phyloP scores from a whole-genome alignment of 1,140 invertebrate species.

The Zaprionus ornatus region DNA sequence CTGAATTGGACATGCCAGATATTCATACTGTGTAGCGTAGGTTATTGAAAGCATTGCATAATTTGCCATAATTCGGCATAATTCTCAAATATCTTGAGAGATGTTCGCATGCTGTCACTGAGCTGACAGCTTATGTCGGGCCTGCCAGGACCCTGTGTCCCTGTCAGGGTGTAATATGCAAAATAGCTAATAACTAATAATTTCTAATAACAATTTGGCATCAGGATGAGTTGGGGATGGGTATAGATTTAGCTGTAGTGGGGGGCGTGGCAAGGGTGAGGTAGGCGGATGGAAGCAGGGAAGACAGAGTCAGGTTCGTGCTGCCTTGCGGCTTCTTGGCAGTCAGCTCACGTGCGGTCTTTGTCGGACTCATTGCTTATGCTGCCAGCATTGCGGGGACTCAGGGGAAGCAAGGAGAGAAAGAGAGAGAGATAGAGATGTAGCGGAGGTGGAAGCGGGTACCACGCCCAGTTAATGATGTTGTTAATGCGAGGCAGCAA shows the following conservation, averaged over 20 bases:
- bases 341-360: constrained; percentile 38
- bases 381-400: constrained; percentile 12
- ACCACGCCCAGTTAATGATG: constrained; percentile 43
- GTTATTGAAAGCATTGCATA: background rate
- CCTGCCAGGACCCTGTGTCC: background rate
- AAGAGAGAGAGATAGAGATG: background rate
- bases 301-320: background rate
- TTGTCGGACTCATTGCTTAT: constrained; percentile 37
- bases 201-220: constrained; percentile 43
- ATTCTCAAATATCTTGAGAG: background rate
- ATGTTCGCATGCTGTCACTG: background rate
- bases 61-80: background rate
- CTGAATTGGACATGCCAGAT: too few relatives aligned
- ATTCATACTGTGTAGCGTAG: too few relatives aligned
- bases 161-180: constrained; percentile 18
- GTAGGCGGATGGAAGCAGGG: background rate
- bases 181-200: constrained; percentile 45
- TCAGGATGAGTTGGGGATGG: background rate
- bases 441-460: background rate
- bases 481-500: constrained; percentile 34
- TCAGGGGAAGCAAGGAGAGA: background rate
- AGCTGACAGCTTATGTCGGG: background rate
- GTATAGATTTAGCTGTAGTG: background rate
- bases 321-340: background rate
- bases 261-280: too few relatives aligned